These are phyloP conservation scores for Siniperca chuatsi DNA, from an alignment of 2,113 vertebrate genomes.

Conservation along the genomic window DNA sequence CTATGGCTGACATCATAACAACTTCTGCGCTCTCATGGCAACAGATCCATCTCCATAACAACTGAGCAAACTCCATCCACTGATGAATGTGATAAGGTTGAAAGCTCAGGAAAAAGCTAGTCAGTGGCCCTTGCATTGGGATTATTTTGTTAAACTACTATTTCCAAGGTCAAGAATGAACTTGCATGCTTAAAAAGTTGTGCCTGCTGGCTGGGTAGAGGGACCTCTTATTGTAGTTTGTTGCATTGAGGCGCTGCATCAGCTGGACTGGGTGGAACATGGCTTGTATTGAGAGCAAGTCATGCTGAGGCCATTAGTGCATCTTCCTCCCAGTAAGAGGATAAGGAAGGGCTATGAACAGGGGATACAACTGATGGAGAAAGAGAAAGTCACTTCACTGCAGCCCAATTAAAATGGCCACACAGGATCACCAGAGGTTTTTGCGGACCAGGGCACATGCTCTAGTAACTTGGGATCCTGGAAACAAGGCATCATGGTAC, in stretches of 20 bases:
- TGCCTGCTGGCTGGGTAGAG: background rate
- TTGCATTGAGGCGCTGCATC: slow-evolving; percentile 29
- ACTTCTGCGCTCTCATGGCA: background rate
- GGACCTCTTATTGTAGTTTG: slow-evolving; percentile 7
- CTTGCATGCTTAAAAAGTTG: background rate
- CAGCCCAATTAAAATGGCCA: slow-evolving; percentile 77
- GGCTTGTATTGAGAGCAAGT: slow-evolving; percentile 18
- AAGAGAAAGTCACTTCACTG: slow-evolving; percentile 49
- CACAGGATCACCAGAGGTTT: slow-evolving; percentile 57
- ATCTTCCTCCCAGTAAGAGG: slow-evolving; percentile 32
- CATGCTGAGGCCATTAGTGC: slow-evolving; percentile 34
- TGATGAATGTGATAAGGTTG: background rate
- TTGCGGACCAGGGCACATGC: slow-evolving; percentile 38
- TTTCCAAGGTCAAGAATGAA: background rate
- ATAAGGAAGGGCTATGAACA: slow-evolving; percentile 4
- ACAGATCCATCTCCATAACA: background rate
- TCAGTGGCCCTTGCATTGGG: background rate
- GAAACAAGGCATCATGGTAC: slow-evolving; percentile 47
- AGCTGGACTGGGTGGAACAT: slow-evolving; percentile 11
- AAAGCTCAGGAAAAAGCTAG: background rate
- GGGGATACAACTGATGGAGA: slow-evolving; percentile 24
- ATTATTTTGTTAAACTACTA: background rate
- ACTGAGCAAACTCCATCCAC: background rate
- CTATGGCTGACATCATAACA: background rate
- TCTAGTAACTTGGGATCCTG: slow-evolving; percentile 37